A percentile compares a stretch with the other conserved stretches of the same genome.
These are phyloP conservation scores for Diachrysia chrysitis DNA, from an alignment of 2,888 invertebrate species.

Conservation along the genomic window DNA sequence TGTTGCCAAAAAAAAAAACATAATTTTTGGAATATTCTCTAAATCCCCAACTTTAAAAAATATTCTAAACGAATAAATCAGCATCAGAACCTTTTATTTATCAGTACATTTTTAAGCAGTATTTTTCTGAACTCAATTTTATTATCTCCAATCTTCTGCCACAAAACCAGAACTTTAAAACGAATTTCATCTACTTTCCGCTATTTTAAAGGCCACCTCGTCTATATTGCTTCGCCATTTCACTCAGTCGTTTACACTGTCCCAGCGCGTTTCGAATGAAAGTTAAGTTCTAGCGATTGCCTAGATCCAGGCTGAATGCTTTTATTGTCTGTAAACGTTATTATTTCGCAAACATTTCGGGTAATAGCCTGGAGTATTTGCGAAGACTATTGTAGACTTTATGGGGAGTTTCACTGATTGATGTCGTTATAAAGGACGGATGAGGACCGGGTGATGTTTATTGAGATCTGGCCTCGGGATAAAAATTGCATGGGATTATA, in stretches of 20 bases:
- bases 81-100: too few species aligned
- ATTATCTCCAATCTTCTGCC: too few species aligned
- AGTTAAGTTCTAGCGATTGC: conserved; percentile 49
- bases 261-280: conserved; percentile 46
- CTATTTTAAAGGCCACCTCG: conserved; percentile 35
- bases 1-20: too few species aligned
- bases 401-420: not conserved
- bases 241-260: conserved; percentile 50
- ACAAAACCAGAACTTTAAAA: not conserved
- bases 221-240: conserved; percentile 55
- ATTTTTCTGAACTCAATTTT: too few species aligned
- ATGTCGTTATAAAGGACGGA: not conserved
- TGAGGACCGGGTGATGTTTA: not conserved
- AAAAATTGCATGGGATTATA: not conserved
- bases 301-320: conserved; percentile 31
- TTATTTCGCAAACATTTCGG: conserved; percentile 42
- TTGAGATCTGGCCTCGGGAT: not conserved
- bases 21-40: too few species aligned
- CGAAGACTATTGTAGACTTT: not conserved
- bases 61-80: too few species aligned
- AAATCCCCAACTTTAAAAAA: too few species aligned
- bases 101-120: too few species aligned
- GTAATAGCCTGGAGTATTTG: conserved; percentile 22
- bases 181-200: conserved; percentile 30
- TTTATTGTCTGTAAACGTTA: conserved; percentile 43